Conservation (phyloP, 2,888 invertebrate genomes). For the Acanthopleura granulata region DNA sequence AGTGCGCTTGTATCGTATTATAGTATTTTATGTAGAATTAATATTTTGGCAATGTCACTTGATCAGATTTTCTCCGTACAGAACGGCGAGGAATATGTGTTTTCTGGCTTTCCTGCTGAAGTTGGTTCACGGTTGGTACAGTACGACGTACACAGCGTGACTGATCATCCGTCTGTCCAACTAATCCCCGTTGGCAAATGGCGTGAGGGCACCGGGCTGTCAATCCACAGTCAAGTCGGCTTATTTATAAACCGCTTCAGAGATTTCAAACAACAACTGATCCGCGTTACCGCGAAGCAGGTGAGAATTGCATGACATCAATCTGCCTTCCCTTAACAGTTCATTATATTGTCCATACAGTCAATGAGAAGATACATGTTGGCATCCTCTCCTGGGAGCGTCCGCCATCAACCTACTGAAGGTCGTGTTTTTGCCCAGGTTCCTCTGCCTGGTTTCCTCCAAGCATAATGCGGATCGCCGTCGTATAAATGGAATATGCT, state of each 20-base stretch:
- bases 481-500: too few species aligned
- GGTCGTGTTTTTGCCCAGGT: too few species aligned
- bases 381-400: too few species aligned
- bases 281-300: conserved; percentile 6
- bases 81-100: neutral
- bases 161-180: neutral
- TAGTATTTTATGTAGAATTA: neutral
- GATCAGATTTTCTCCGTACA: too few species aligned
- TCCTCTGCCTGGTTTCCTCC: too few species aligned
- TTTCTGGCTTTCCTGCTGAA: neutral
- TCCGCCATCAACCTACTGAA: too few species aligned
- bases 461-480: too few species aligned
- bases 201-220: neutral
- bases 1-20: too few species aligned
- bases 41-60: too few species aligned
- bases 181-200: neutral
- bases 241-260: neutral
- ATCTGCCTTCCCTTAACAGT: too few species aligned
- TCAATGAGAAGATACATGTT: too few species aligned
- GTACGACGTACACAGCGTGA: neutral
- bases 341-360: too few species aligned
- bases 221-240: neutral
- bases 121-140: neutral
- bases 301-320: neutral
- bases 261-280: neutral